Evolutionary conservation across 53 echinoderm and acorn worm species (phyloP).

Genomic region (Paelopatides confundens): DNA sequence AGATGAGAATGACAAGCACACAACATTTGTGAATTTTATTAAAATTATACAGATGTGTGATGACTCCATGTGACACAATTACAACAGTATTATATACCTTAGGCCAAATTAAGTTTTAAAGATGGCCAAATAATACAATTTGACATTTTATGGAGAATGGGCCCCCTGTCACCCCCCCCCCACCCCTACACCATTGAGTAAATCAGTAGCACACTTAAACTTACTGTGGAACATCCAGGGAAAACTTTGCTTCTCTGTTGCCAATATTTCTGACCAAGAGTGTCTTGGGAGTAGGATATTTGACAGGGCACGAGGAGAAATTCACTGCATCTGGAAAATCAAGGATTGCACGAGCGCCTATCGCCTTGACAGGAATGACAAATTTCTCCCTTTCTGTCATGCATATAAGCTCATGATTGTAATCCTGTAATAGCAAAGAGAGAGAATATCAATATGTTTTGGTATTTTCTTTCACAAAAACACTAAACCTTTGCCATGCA

Average conservation of each 20-base stretch:
- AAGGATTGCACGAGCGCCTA: slow-evolving; percentile 93
- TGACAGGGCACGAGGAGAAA: slow-evolving; percentile 93
- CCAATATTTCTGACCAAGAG: slow-evolving; percentile 93
- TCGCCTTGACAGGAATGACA: slow-evolving; percentile 88
- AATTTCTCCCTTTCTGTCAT: slow-evolving; percentile 99
- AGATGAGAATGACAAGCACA: too few relatives aligned
- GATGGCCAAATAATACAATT: too few relatives aligned
- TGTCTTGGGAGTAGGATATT: slow-evolving; percentile 86
- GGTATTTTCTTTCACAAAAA: too few relatives aligned
- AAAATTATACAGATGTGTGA: too few relatives aligned
- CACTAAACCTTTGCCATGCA: too few relatives aligned
- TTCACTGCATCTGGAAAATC: slow-evolving; percentile 99
- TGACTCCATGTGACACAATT: too few relatives aligned
- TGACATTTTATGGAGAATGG: too few relatives aligned
- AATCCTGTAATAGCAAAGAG: slow-evolving; percentile 69
- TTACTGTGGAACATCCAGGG: slow-evolving; percentile 79
- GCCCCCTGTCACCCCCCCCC: too few relatives aligned
- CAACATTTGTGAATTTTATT: too few relatives aligned
- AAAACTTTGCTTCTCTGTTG: slow-evolving; percentile 91
- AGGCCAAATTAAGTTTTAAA: too few relatives aligned
- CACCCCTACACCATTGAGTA: too few relatives aligned
- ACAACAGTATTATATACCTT: too few relatives aligned
- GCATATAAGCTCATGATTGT: slow-evolving; percentile 96
- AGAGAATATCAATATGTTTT: neutral
- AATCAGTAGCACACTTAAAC: slow-evolving; percentile 19